Base-by-base conservation (phyloP, 2,888 invertebrate genomes). In the Anaspis maculata region DNA sequence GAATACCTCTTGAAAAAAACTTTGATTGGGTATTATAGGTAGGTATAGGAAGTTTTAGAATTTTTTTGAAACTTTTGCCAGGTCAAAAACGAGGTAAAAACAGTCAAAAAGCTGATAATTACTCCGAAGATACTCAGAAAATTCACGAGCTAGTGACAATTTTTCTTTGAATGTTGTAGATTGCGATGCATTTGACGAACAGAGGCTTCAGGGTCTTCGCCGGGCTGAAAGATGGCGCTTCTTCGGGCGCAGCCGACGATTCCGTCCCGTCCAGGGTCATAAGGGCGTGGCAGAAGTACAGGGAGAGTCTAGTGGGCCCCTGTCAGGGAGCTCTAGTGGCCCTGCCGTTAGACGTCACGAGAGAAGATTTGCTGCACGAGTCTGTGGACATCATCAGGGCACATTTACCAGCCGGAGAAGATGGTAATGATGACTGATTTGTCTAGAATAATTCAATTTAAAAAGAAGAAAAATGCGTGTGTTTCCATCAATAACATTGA, bases 351-450 rank as follows among this genome's bases (percentile, higher is more conserved):
- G 87, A 88, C 57, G 83, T 86, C 11, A 84, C 83, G 1, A 71
- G 86, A 24, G 87, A 87, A 62, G 87, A 87, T 61, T 67, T 83
- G 45, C 62, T 87, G 26, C 83, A 83, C 41, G 84, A 85, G 62
- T 83, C 85, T 4, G 83, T 84, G 9, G 77, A 83, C 45, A 77
- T 80, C 12, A 79, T 86, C 43, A 77, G 85, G 11, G 79, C 83
- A 30, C 84, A 86, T 68, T 67, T 87, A 53, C 86, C 85, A 38
- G 83, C 84, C 29, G 84, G 85, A 23, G 84, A 86, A 68, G 83
- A 85, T 58, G 86, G 87, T 77, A 58, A 65, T 65, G 19, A n/a
- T n/a, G n/a, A n/a, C n/a, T n/a, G n/a, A n/a, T n/a, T n/a, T n/a
- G n/a, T n/a, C n/a, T n/a, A n/a, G n/a, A n/a, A n/a, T n/a, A n/a